Evolutionary conservation across 2,797 vertebrate genomes (phyloP).

Genomic region (Strix occidentalis): DNA sequence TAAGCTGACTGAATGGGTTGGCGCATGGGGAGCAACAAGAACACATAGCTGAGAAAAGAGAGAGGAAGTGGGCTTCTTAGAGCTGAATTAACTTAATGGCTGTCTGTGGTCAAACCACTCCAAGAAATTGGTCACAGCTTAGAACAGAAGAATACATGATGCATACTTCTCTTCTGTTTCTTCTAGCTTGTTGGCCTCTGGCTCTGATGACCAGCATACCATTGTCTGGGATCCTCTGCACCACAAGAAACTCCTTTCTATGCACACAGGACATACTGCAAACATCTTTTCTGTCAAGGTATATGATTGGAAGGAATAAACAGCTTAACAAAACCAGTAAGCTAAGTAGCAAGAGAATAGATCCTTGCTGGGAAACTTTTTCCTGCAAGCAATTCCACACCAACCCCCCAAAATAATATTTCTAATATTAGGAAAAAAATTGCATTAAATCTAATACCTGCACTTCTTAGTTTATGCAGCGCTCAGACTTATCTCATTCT

Average conservation of each 20-base stretch:
- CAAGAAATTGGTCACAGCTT: neutral
- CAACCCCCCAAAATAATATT: neutral
- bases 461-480: neutral
- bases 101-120: neutral
- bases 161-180: neutral
- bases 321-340: neutral
- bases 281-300: constrained; percentile 99
- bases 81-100: neutral
- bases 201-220: constrained; percentile 97
- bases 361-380: neutral
- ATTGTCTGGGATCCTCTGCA: constrained; percentile 98
- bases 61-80: neutral
- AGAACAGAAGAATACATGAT: neutral
- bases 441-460: neutral
- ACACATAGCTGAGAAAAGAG: neutral
- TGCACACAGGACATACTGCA: constrained; percentile 98
- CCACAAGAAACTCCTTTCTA: constrained; percentile 95
- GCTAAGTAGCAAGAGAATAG: neutral
- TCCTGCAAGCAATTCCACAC: neutral
- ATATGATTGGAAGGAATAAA: neutral
- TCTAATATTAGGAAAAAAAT: neutral
- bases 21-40: neutral
- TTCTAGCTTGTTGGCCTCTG: constrained; percentile 92
- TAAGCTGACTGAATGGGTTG: neutral
- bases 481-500: neutral